A percentile compares a stretch with the other conserved stretches of the same genome.
phyloP scores from a whole-genome alignment of 2,797 vertebrate species.

The Platalea minor region DNA sequence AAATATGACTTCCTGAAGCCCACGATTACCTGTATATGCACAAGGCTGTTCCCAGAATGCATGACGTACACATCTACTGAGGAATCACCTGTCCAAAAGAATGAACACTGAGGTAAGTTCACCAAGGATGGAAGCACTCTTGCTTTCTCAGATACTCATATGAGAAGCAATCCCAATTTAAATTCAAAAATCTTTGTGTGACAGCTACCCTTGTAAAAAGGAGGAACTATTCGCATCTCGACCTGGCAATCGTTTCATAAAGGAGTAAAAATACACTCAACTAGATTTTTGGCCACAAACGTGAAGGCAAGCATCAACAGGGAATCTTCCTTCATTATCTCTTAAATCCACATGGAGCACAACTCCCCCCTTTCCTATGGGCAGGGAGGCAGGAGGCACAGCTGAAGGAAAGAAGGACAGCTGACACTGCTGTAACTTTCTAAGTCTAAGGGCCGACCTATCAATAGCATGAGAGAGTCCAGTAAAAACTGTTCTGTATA shows the following conservation, averaged over 20 bases:
- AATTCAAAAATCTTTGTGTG: not conserved
- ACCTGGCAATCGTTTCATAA: not conserved
- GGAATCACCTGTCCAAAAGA: constrained; percentile 80
- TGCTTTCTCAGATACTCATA: not conserved
- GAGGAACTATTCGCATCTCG: not conserved
- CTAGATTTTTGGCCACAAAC: not conserved
- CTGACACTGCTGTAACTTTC: not conserved
- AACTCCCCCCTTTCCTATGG: not conserved
- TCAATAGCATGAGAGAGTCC: not conserved
- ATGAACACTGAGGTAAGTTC: constrained; percentile 42
- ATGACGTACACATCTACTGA: constrained; percentile 87
- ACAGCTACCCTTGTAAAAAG: not conserved
- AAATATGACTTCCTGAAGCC: not conserved
- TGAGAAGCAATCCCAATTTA: not conserved
- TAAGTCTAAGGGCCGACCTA: not conserved
- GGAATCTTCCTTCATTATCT: not conserved
- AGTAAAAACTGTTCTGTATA: not conserved
- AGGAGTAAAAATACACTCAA: not conserved
- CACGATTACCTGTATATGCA: constrained; percentile 88
- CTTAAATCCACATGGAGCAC: not conserved
- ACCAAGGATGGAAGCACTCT: not conserved
- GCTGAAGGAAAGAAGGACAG: not conserved
- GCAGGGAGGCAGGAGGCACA: not conserved
- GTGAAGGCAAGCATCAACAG: not conserved
- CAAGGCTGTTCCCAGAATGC: constrained; percentile 88